Percentiles rank a stretch among this genome's conserved stretches.
These are phyloP conservation scores for Poecilia latipinna DNA, from an alignment of 2,113 vertebrate genomes.

Conservation along the genomic window DNA sequence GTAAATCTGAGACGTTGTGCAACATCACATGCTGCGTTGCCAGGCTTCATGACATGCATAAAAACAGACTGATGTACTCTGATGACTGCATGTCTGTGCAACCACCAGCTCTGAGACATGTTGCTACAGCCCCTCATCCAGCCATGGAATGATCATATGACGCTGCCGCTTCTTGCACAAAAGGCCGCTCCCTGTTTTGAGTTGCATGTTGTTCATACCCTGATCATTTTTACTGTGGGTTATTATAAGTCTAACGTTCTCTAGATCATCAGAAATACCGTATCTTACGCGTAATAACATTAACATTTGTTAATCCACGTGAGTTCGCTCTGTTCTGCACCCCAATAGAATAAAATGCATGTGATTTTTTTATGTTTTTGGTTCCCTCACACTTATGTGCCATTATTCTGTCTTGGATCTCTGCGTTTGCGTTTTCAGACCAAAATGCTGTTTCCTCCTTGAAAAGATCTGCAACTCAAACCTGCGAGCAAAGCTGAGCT, in stretches of 20 bases:
- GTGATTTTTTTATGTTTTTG: no score
- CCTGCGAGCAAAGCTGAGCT: not conserved
- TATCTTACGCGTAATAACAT: not conserved
- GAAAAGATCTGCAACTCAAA: no score
- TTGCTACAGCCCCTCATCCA: not conserved
- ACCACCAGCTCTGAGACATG: slow-evolving; percentile 10
- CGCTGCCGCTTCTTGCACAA: not conserved
- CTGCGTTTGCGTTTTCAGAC: not conserved
- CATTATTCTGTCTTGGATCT: not conserved
- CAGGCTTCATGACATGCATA: not conserved
- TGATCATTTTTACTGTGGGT: not conserved
- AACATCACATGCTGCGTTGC: not conserved
- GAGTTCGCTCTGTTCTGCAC: not conserved
- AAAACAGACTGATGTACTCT: not conserved
- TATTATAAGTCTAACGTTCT: not conserved
- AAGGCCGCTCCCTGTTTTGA: slow-evolving; percentile 6
- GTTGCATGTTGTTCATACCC: not conserved
- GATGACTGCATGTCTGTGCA: not conserved
- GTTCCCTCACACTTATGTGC: no score
- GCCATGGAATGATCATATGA: not conserved
- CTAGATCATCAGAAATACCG: not conserved
- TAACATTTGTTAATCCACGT: not conserved
- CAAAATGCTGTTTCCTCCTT: slow-evolving; percentile 7
- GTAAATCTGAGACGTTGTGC: not conserved
- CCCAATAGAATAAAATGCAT: no score